A percentile compares a stretch with the other conserved stretches of the same genome.
phyloP scores from a whole-genome alignment of 2,888 invertebrate species.

The Mythimna impura region DNA sequence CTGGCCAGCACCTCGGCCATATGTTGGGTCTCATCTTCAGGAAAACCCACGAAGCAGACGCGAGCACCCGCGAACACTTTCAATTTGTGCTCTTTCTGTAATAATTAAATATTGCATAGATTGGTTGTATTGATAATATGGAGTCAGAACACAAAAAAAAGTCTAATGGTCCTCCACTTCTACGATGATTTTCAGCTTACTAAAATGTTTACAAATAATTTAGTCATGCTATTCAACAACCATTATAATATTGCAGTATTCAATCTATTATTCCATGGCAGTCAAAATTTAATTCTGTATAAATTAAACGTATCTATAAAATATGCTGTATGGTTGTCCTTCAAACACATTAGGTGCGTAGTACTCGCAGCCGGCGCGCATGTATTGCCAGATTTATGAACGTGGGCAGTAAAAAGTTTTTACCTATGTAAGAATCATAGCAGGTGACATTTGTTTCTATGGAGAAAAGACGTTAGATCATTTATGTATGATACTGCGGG shows the following conservation, averaged over 20 bases:
- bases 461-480: background rate
- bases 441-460: constrained; percentile 6
- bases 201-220: background rate
- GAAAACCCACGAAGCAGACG: constrained; percentile 97
- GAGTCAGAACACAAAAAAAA: background rate
- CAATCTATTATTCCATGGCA: background rate
- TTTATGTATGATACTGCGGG: too few species aligned
- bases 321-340: background rate
- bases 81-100: constrained; percentile 93
- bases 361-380: background rate
- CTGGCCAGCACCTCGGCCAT: constrained; percentile 97
- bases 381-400: constrained; percentile 1
- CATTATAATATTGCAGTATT: background rate
- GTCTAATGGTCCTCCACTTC: background rate
- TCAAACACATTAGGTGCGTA: constrained; percentile 2
- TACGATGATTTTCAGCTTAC: background rate
- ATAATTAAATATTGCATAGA: constrained; percentile 43
- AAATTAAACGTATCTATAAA: constrained; percentile 15
- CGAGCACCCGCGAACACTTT: constrained; percentile 97
- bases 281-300: constrained; percentile 12
- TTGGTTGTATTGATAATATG: background rate
- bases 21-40: constrained; percentile 96
- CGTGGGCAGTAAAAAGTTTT: background rate
- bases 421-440: constrained; percentile 7
- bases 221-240: background rate